Evolutionary conservation across 1,140 invertebrate species (phyloP), one percentile per base, ranked within the genome.

Genomic region (Anthonomus grandis): DNA sequence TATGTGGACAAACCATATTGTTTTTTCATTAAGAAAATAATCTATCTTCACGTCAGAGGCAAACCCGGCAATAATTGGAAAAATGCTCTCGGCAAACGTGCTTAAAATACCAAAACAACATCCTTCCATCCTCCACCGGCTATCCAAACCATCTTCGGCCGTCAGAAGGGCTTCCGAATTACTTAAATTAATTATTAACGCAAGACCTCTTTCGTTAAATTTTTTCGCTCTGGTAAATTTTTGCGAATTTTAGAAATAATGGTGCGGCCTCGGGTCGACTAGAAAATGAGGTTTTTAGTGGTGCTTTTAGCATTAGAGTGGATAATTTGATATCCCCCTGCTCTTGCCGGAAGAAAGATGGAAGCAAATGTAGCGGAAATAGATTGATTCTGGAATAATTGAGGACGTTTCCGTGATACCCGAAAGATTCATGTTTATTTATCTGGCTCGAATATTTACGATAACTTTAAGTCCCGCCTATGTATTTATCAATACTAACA

Each of bases 171-270:
- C 23, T 42, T 41, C 23, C 23, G 39, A 42, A 42, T 42, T 42
- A 42, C 39, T 42, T 42, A 42, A 42, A 42, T 42, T 42, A 42
- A 42, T 42, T 42, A 42, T 42, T 42, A 42, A 42, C 39, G 39
- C 39, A 21, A 42, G 39, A 42, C 39, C 39, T 42, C 18, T 19
- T 42, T 42, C 39, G 39, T 42, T 42, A 42, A 42, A 42, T 42
- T 42, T 42, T 42, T 42, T 2, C 39, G 39, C 39, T 42, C 18
- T 1, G 18, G 19, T 42, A 18, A 18, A 42, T 42, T 42, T 42
- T 42, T 42, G 39, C 23, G 39, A 42, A 42, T 42, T 42, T 19
- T 42, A 42, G 39, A 42, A 42, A 42, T 42, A 42, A 42, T 42
- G 23, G 39, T 22, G 8, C 39, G n/a, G 39, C 39, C 18, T 42